Evolutionary conservation across 2,113 vertebrate species (phyloP), one percentile per base, ranked within the genome.

Genomic region (Nycticorax nycticorax): DNA sequence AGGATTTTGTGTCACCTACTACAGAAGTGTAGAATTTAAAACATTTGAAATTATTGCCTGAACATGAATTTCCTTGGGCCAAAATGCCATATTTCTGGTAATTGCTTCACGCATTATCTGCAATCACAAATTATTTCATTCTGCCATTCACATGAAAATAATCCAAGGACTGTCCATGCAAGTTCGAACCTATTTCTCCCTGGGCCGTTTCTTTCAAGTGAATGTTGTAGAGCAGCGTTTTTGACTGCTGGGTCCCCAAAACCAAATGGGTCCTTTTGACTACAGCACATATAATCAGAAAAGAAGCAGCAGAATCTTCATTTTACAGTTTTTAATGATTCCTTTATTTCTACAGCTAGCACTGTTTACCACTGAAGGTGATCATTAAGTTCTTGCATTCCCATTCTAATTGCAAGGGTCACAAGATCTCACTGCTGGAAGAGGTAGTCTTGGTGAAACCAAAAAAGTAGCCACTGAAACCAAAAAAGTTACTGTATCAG

Each of bases 11-110:
- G 88, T 96, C 95, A 96, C 81, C 78, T 95, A 32, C 77, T 86
- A 91, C 45, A 88, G 71, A 95, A 94, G 77, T 37, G 32, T 76
- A 97, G 96, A 95, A 96, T 96, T 93, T 88, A 93, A 96, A 96
- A 76, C 67, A 93, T 94, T 92, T 80, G n/a, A 86, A 95, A 93
- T 93, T 93, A 71, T 71, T 97, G 93, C 84, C 89, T 87, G 89
- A 92, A 95, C 88, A 95, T 0, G 86, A 94, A 96, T 96, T 95
- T 96, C 95, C 95, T 94, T 94, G 84, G 92, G 90, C 90, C 85
- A 95, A 91, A 95, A 84, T 94, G 90, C 94, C 93, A 39, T 75
- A 72, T 95, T 96, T 90, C 94, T 95, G 64, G 50, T 95, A 95
- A 94, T 93, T 92, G 90, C 79, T 92, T 79, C 76, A 94, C 78